phyloP scores from a whole-genome alignment of 2,888 invertebrate genomes.

The Torymus auratus region DNA sequence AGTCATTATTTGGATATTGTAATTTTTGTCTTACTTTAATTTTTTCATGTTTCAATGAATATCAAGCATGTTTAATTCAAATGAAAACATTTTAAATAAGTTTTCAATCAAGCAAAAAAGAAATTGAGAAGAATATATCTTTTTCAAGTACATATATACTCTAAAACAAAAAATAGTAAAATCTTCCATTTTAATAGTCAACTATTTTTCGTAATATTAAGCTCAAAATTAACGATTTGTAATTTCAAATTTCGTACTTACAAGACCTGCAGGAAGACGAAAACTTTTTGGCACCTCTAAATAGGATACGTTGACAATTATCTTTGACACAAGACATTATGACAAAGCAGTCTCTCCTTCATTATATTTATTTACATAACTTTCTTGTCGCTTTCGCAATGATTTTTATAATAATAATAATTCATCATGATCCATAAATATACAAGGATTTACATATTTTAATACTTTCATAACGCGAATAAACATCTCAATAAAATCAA shows the following conservation, averaged over 20 bases:
- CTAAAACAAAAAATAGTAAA: no score
- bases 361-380: slow-evolving; percentile 46
- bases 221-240: background rate
- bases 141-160: no score
- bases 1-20: no score
- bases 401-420: background rate
- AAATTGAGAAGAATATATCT: no score
- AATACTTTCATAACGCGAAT: slow-evolving; percentile 61
- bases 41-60: no score
- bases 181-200: no score
- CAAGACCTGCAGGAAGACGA: slow-evolving; percentile 7
- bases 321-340: slow-evolving; percentile 19
- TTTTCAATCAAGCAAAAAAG: no score
- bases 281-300: slow-evolving; percentile 20
- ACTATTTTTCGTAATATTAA: no score
- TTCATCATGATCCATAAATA: slow-evolving; percentile 40
- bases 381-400: slow-evolving; percentile 7
- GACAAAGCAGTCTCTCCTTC: slow-evolving; percentile 6
- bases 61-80: no score
- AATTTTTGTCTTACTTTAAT: no score
- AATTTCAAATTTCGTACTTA: slow-evolving; percentile 6
- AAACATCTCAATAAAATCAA: slow-evolving; percentile 66
- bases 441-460: slow-evolving; percentile 20
- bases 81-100: no score
- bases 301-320: background rate